Base-by-base conservation (phyloP, 2,797 vertebrate species). In the Pogoniulus pusillus region DNA sequence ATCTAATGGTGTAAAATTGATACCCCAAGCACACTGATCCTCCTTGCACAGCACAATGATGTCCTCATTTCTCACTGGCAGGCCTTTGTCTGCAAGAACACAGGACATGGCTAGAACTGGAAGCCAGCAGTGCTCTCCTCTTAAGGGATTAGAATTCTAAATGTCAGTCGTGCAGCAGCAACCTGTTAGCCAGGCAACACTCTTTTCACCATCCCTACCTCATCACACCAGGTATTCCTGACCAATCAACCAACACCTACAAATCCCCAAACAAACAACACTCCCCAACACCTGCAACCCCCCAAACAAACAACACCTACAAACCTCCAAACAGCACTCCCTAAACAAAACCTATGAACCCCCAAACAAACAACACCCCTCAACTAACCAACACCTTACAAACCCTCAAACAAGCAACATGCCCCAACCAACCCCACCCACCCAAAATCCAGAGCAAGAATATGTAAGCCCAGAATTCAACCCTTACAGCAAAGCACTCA, bases 131-230 rank as follows among this genome's bases (percentile, higher is more conserved):
- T 12, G 12, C 27, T 82, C 30, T 8, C 32, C 39, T 51, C 34
- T 75, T 82, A 35, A 63, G 64, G 58, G 39, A 23, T 74, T 51
- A 75, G 55, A 59, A 34, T 39, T 64, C n/a, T 54, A 19, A n/a
- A 16, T 10, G 14, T 1, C 47, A 34, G 27, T 20, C 45, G n/a
- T 35, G 7, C 7, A 60, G 47, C 47, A 66, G 55, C 5, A 59
- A 20, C 58, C 29, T 7, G 0, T 55, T 27, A 37, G 12, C 12
- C 1, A 2, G 16, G 9, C 3, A 2, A 57, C 5, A 34, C 6
- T 55, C 39, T 85, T 78, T 27, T 41, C 1, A 1, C 51, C 74
- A 6, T 59, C 58, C 6, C 30, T 87, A 30, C 17, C 55, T 77
- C 6, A 0, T 51, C n/a, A 55, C n/a, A 27, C 45, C 26, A 9